Conservation (phyloP, 1,140 invertebrate genomes). For the Drosophila persimilis region DNA sequence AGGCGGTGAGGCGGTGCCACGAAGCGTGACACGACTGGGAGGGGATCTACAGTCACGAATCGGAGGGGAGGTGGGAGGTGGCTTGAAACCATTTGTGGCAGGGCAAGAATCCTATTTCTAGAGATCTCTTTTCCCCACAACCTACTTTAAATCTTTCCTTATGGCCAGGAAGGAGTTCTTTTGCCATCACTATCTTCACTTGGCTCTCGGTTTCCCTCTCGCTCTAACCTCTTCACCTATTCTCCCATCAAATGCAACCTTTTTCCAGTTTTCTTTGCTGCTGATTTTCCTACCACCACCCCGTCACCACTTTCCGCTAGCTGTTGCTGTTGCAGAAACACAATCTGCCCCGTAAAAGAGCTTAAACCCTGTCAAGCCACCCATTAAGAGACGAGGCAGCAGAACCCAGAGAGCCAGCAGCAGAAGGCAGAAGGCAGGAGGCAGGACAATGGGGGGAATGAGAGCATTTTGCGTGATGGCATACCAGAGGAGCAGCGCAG, state of each 20-base stretch:
- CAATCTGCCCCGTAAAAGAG: constrained; percentile 80
- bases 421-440: not conserved
- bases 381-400: constrained; percentile 66
- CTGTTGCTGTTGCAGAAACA: constrained; percentile 67
- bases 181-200: not conserved
- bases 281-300: constrained; percentile 16
- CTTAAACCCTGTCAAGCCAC: constrained; percentile 82
- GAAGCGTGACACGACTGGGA: not conserved
- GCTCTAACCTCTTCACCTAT: not conserved
- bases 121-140: no score
- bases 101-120: no score
- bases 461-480: constrained; percentile 77
- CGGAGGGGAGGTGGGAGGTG: no score
- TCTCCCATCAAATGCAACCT: constrained; percentile 45
- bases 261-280: constrained; percentile 53
- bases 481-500: constrained; percentile 39
- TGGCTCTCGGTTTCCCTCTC: not conserved
- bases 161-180: no score
- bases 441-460: constrained; percentile 2
- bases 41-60: not conserved
- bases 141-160: no score
- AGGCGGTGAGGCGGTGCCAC: not conserved
- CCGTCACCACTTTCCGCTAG: constrained; percentile 16
- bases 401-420: no score
- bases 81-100: no score